These are phyloP conservation scores for Zaprionus gabonicus DNA, from an alignment of 1,140 invertebrate species.

Conservation along the genomic window DNA sequence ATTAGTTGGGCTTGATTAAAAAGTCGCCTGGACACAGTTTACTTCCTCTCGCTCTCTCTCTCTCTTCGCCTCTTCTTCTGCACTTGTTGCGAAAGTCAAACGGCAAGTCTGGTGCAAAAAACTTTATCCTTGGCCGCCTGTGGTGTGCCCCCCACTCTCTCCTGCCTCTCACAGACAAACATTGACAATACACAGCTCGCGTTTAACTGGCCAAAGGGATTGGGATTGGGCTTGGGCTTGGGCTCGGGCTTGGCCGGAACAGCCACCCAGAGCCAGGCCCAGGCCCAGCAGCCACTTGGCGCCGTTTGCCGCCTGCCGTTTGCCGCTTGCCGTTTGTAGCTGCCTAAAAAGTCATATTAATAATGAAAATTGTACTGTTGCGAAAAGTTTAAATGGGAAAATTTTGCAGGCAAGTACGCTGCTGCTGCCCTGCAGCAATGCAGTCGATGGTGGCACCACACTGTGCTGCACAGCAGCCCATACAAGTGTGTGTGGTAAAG, in stretches of 20 bases:
- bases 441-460: slow-evolving; percentile 58
- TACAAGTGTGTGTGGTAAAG: slow-evolving; percentile 44
- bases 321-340: slow-evolving; percentile 62
- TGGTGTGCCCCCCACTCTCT: slow-evolving; percentile 9
- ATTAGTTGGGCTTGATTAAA: slow-evolving; percentile 80
- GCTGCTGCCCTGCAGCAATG: slow-evolving; percentile 55
- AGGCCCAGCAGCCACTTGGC: slow-evolving; percentile 21
- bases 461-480: slow-evolving; percentile 52
- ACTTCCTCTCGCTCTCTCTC: background rate
- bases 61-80: slow-evolving; percentile 5
- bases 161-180: slow-evolving; percentile 53
- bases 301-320: slow-evolving; percentile 43
- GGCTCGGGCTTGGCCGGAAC: slow-evolving; percentile 25
- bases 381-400: slow-evolving; percentile 80
- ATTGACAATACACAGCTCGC: slow-evolving; percentile 77
- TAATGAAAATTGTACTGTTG: slow-evolving; percentile 81
- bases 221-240: background rate
- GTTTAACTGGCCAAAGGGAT: slow-evolving; percentile 75
- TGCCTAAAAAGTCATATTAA: slow-evolving; percentile 81
- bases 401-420: slow-evolving; percentile 62
- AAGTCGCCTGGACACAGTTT: slow-evolving; percentile 48
- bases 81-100: slow-evolving; percentile 81
- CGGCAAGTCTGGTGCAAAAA: slow-evolving; percentile 57
- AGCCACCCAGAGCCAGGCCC: background rate
- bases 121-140: slow-evolving; percentile 70